Conservation (phyloP, 2,797 vertebrate species). For the Geotrypetes seraphini region DNA sequence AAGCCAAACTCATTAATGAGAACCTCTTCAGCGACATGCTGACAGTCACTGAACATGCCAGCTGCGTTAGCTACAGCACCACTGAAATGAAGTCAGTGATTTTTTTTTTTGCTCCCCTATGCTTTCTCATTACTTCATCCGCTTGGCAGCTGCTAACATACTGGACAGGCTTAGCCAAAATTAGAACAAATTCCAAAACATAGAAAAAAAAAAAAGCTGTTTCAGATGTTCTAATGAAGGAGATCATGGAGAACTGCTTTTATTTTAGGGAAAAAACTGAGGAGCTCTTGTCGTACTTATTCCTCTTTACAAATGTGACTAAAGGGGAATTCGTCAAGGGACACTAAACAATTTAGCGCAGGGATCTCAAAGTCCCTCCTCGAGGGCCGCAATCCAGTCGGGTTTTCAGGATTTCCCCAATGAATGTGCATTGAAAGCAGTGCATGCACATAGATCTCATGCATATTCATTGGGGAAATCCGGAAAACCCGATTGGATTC, state of each 20-base stretch:
- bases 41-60: slow-evolving; percentile 12
- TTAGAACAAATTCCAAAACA: slow-evolving; percentile 12
- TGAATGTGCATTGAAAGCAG: too few relatives aligned
- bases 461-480: too few relatives aligned
- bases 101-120: too few relatives aligned
- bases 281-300: background rate
- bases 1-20: background rate
- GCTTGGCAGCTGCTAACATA: slow-evolving; percentile 19
- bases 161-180: slow-evolving; percentile 14
- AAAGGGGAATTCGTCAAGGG: too few relatives aligned
- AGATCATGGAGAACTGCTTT: too few relatives aligned
- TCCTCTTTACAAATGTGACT: background rate
- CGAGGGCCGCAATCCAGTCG: too few relatives aligned
- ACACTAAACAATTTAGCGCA: too few relatives aligned
- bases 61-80: background rate
- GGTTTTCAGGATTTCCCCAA: too few relatives aligned
- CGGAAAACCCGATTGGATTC: too few relatives aligned
- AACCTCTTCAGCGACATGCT: background rate
- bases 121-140: slow-evolving; percentile 25
- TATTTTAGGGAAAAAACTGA: too few relatives aligned
- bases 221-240: slow-evolving; percentile 17
- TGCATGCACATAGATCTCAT: too few relatives aligned
- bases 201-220: slow-evolving; percentile 19
- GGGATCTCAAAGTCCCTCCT: too few relatives aligned
- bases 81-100: slow-evolving; percentile 22